Evolutionary conservation across 2,797 vertebrate genomes (phyloP), one percentile per base, ranked within the genome.

Genomic region (Percopsis omiscomaycus): DNA sequence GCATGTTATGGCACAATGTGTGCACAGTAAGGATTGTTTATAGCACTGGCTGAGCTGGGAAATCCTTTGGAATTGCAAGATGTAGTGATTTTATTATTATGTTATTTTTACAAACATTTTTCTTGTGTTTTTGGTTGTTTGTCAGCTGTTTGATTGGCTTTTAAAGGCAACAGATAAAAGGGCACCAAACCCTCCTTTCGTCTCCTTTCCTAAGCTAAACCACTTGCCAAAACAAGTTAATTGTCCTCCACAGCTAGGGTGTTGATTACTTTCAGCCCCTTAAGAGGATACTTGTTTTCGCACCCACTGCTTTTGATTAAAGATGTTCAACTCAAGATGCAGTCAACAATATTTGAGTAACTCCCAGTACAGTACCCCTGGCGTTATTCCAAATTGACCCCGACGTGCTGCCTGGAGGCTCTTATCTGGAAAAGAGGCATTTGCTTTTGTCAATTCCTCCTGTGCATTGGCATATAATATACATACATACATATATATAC

Each of bases 101-200:
- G 22, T 22, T 22, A 22, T 1, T 22, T 22, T 22, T 70, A 22
- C 55, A 37, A 37, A 37, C 5, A 2, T 37, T 22, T 22, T 22
- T 22, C 22, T 22, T 22, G 22, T 22, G 22, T 22, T 22, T 22
- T 22, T 22, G 22, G 22, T 22, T 22, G 22, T 22, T 22, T 58
- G 53, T 61, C 22, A 10, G 54, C 27, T 14, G 59, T 50, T 49
- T n/a, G 28, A 46, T 11, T 60, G 53, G 45, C 45, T 12, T 56
- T 52, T 72, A 61, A 47, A 66, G 69, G 67, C 79, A 75, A 80
- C 67, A 76, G 79, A 75, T 82, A 68, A 82, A 55, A 55, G 55
- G 52, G 64, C 70, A 22, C 22, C 22, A 55, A 74, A 29, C 14
- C 3, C 5, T n/a, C n/a, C n/a, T n/a, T n/a, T n/a, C n/a, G 53